Base-by-base conservation (phyloP, 2,113 vertebrate species). In the Gadus chalcogrammus region DNA sequence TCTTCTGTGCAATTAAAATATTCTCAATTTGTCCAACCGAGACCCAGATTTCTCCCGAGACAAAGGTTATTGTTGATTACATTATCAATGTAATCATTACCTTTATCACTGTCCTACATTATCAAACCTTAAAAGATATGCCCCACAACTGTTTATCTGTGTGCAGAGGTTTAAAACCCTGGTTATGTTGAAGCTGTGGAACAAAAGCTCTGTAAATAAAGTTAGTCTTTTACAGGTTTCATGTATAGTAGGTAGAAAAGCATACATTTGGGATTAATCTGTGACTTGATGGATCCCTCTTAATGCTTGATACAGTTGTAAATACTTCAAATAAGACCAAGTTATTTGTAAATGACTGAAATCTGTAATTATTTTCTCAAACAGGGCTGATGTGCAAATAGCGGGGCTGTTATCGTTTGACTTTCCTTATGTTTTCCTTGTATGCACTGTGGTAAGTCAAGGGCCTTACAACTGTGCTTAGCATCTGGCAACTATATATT, bases 121-220 rank as follows among this genome's bases (percentile, higher is more conserved):
- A 8, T 6, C 38, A 42, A 42, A 42, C 38, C 38, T 11, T 42
- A 11, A 42, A 42, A 11, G 38, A 24, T 42, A 11, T 42, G 5
- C 5, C 5, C 11, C 11, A 1, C 5, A 42, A 42, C 38, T 42
- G 38, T 42, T 42, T 42, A 42, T 42, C 11, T 11, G 11, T 42
- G 38, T 42, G 38, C 38, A 42, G 38, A 42, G 1, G 38, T 42
- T 42, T 42, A 42, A 42, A 8, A 42, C 1, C 38, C 38, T 42
- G 38, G 38, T 42, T 42, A 42, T 6, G 3, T 42, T 42, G 18
- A 5, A 52, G 3, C 16, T 0, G 20, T 70, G 69, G 53, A 73
- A 70, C 73, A 62, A 70, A 71, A 31, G 1, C 17, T 28, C 53
- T 42, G 65, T 74, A 67, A 53, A 63, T 68, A 56, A 15, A 56